phyloP scores from a whole-genome alignment of 1,140 invertebrate genomes.

The Conopomorpha cramerella region DNA sequence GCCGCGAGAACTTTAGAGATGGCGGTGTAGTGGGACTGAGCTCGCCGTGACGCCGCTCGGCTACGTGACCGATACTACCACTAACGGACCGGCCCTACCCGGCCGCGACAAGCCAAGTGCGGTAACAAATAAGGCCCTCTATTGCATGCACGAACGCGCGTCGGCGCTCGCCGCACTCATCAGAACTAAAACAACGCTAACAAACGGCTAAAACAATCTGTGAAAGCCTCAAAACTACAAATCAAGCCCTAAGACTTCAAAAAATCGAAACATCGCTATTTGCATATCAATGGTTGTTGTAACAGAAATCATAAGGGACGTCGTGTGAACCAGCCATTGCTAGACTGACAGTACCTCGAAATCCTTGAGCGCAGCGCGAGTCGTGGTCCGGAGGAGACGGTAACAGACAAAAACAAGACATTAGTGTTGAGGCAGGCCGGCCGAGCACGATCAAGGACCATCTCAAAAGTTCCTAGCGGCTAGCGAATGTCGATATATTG shows the following conservation, averaged over 20 bases:
- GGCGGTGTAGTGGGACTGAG: slow-evolving; percentile 54
- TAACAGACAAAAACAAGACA: slow-evolving; percentile 54
- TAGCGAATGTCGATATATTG: slow-evolving; percentile 5
- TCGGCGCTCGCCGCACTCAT: slow-evolving; percentile 54
- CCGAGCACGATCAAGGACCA: slow-evolving; percentile 81
- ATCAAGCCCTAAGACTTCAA: slow-evolving; percentile 63
- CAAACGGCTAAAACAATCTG: slow-evolving; percentile 60
- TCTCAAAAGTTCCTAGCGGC: slow-evolving; percentile 92
- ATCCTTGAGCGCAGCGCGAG: slow-evolving; percentile 66
- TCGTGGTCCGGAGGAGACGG: slow-evolving; percentile 49
- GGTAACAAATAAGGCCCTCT: slow-evolving; percentile 51
- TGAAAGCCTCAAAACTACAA: slow-evolving; percentile 66
- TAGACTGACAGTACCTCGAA: slow-evolving; percentile 74
- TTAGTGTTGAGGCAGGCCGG: slow-evolving; percentile 53
- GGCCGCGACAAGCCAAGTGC: slow-evolving; percentile 55
- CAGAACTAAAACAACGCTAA: slow-evolving; percentile 61
- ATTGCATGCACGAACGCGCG: slow-evolving; percentile 52
- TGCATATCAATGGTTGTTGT: slow-evolving; percentile 35
- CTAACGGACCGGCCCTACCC: too few relatives aligned
- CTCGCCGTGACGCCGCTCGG: slow-evolving; percentile 35
- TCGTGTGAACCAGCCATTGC: slow-evolving; percentile 59
- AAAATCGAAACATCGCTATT: slow-evolving; percentile 51
- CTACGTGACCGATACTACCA: too few relatives aligned
- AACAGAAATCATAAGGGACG: slow-evolving; percentile 40
- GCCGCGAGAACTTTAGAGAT: slow-evolving; percentile 47